These are phyloP conservation scores for Sigmodon hispidus DNA, from an alignment of 2,113 vertebrate species.

Conservation along the genomic window DNA sequence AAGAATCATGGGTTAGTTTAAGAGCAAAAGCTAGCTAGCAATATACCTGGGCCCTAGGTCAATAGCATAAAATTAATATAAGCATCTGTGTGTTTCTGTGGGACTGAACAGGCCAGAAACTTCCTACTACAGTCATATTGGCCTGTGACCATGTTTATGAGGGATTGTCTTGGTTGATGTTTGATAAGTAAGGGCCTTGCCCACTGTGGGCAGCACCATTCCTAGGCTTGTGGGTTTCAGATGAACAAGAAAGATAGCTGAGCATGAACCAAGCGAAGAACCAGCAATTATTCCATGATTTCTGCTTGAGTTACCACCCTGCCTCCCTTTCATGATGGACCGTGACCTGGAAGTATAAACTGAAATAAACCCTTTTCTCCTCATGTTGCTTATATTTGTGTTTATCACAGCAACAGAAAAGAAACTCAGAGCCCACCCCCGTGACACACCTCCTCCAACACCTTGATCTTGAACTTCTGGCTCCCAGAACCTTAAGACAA, in stretches of 20 bases:
- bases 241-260: not conserved
- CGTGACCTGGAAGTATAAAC: not conserved
- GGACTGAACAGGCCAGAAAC: too few relatives aligned
- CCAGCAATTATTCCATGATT: not conserved
- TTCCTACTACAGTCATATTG: too few relatives aligned
- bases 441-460: not conserved
- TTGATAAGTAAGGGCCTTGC: not conserved
- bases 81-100: too few relatives aligned
- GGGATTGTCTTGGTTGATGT: not conserved
- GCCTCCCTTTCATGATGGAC: not conserved
- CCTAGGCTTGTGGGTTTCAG: not conserved
- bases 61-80: too few relatives aligned
- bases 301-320: not conserved
- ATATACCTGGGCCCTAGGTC: too few relatives aligned
- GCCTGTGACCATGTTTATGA: not conserved
- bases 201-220: not conserved
- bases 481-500: not conserved
- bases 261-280: not conserved
- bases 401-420: not conserved
- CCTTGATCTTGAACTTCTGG: not conserved
- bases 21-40: too few relatives aligned
- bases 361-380: not conserved
- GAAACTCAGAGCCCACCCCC: not conserved
- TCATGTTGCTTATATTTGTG: not conserved
- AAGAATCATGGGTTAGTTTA: too few relatives aligned